Evolutionary conservation across 2,797 vertebrate species (phyloP).

Genomic region (Sandelia bainsii): DNA sequence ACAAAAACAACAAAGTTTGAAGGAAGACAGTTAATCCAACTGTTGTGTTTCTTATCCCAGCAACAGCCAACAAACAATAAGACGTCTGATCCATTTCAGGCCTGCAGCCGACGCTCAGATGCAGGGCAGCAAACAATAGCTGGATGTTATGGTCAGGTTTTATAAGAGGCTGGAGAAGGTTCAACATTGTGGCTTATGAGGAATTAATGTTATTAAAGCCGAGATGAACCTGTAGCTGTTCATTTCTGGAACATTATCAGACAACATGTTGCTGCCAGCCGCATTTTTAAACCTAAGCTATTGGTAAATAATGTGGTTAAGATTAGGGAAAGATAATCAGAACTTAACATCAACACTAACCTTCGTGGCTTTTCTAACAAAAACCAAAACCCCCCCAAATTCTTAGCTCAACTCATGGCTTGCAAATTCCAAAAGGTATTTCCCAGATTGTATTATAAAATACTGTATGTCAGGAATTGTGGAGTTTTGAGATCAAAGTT

Average conservation of each 20-base stretch:
- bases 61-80: conserved; percentile 42
- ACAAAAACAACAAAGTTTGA: background rate
- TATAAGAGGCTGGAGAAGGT: background rate
- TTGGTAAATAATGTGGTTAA: too few species aligned
- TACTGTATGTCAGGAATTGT: too few species aligned
- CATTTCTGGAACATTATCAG: background rate
- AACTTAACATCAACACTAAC: too few species aligned
- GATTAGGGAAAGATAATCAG: too few species aligned
- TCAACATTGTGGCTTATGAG: background rate
- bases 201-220: background rate
- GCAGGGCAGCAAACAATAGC: conserved; percentile 61
- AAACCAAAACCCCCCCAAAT: too few species aligned
- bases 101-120: conserved; percentile 38
- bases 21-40: conserved; percentile 54
- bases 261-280: background rate
- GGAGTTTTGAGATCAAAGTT: too few species aligned
- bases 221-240: background rate
- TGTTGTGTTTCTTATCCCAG: conserved; percentile 20
- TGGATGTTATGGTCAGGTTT: conserved; percentile 6
- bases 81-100: conserved; percentile 53
- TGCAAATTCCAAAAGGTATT: too few species aligned
- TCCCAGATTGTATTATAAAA: too few species aligned
- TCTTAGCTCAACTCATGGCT: too few species aligned
- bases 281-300: too few species aligned
- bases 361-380: too few species aligned